Percentiles rank a stretch among this genome's conserved stretches.
phyloP scores from a whole-genome alignment of 2,797 vertebrate genomes.

The Phylloscopus collybita region DNA sequence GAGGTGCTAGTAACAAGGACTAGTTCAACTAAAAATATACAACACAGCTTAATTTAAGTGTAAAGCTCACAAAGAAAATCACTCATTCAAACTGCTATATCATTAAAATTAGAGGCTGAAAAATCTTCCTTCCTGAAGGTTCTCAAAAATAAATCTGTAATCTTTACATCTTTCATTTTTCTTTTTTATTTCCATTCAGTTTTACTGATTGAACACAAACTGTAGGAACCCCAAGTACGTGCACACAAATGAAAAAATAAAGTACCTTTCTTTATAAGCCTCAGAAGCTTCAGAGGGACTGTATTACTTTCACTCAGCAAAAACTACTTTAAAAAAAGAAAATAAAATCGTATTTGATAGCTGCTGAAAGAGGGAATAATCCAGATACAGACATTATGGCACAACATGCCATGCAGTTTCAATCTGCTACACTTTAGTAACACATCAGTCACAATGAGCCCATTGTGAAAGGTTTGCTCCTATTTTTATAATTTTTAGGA shows the following conservation, averaged over 20 bases:
- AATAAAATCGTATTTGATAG: conserved; percentile 47
- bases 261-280: conserved; percentile 47
- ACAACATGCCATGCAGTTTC: conserved; percentile 29
- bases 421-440: neutral
- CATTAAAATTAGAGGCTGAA: conserved; percentile 33
- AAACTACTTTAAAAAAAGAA: conserved; percentile 20
- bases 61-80: conserved; percentile 9
- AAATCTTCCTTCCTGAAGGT: conserved; percentile 24
- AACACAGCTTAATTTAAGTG: conserved; percentile 5
- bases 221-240: neutral
- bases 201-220: conserved; percentile 50
- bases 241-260: conserved; percentile 51
- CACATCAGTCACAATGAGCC: conserved; percentile 12
- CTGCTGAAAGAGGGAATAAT: conserved; percentile 47
- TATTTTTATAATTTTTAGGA: conserved; percentile 9
- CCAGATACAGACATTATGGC: conserved; percentile 4
- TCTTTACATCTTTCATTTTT: conserved; percentile 57
- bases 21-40: neutral
- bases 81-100: neutral
- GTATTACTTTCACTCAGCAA: conserved; percentile 38
- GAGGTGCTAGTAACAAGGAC: neutral
- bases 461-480: conserved; percentile 28
- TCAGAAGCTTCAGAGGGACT: conserved; percentile 37
- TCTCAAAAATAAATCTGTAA: conserved; percentile 61
- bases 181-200: conserved; percentile 62